Evolutionary conservation across 2,888 invertebrate genomes (phyloP).

Genomic region (Cataglyphis altisquamis): DNA sequence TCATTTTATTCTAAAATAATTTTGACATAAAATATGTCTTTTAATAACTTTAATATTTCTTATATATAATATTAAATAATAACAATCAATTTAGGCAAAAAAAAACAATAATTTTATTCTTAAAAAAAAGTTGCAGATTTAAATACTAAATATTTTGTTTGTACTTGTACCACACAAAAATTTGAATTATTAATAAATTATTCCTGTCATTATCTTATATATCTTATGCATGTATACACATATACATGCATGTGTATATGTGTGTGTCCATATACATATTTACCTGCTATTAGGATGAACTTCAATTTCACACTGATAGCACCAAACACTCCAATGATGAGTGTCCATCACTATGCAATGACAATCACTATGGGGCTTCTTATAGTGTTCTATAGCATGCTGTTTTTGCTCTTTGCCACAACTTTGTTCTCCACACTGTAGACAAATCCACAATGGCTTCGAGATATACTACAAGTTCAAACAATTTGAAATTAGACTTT

Average conservation of each 20-base stretch:
- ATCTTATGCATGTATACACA: too few species aligned
- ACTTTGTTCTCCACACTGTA: slow-evolving; percentile 92
- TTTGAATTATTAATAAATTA: too few species aligned
- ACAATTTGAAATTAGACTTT: not conserved
- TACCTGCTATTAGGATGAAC: slow-evolving; percentile 87
- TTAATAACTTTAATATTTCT: not conserved
- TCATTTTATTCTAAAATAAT: not conserved
- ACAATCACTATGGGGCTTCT: slow-evolving; percentile 91
- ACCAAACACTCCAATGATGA: slow-evolving; percentile 91
- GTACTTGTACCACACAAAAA: too few species aligned
- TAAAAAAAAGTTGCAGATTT: not conserved
- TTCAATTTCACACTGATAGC: slow-evolving; percentile 92
- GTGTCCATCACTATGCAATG: slow-evolving; percentile 92
- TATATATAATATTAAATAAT: not conserved
- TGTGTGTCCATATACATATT: not conserved
- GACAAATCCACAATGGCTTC: slow-evolving; percentile 90
- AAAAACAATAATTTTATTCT: too few species aligned
- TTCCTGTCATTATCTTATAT: too few species aligned
- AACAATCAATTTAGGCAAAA: not conserved
- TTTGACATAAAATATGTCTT: not conserved
- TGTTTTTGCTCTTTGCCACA: slow-evolving; percentile 91
- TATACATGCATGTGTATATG: too few species aligned
- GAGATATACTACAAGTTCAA: slow-evolving; percentile 67
- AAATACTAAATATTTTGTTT: not conserved
- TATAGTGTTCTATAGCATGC: slow-evolving; percentile 92